phyloP scores from a whole-genome alignment of 2,888 invertebrate genomes.

The Diarsia brunnea region DNA sequence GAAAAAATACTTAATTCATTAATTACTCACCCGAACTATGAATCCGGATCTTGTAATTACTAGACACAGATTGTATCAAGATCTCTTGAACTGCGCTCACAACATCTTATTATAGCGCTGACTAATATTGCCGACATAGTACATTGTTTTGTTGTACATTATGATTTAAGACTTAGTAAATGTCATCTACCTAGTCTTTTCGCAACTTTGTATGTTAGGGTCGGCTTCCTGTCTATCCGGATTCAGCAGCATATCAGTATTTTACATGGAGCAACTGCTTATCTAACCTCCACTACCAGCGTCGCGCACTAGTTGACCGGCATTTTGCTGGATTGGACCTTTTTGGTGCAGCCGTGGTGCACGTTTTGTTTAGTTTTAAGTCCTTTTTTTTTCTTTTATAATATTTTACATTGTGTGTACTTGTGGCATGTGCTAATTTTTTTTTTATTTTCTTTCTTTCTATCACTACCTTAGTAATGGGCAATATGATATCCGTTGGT shows the following conservation, averaged over 20 bases:
- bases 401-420: no score
- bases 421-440: no score
- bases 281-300: not conserved
- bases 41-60: constrained; percentile 57
- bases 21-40: constrained; percentile 47
- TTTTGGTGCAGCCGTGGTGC: no score
- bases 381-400: no score
- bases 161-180: not conserved
- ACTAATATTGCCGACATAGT: constrained; percentile 27
- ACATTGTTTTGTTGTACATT: not conserved
- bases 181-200: not conserved
- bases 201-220: not conserved
- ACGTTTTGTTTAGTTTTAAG: no score
- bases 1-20: constrained; percentile 48
- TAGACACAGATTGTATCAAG: constrained; percentile 53
- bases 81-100: constrained; percentile 31
- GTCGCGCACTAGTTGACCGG: no score
- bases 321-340: no score
- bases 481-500: no score
- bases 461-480: no score
- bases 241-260: not conserved
- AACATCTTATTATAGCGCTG: constrained; percentile 38
- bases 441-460: no score
- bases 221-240: not conserved
- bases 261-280: not conserved